Base-by-base conservation (phyloP, 2,113 vertebrate genomes). In the Zosterops hypoxanthus region DNA sequence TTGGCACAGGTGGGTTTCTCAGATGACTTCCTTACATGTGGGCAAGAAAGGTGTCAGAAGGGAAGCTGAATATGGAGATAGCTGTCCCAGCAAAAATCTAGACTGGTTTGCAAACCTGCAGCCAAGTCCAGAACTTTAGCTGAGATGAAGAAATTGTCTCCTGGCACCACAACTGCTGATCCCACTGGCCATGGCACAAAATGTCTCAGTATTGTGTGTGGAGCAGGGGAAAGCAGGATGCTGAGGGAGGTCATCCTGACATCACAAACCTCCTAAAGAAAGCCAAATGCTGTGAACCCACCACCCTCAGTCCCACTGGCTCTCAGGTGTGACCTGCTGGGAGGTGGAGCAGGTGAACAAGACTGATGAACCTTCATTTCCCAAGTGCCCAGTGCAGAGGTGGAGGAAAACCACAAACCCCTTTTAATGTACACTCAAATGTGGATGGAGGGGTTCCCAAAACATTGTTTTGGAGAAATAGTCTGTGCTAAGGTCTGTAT, bases 311-410 rank as follows among this genome's bases (percentile, higher is more conserved):
- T 50, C 80, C 63, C 0, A 0, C n/a, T 81, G 39, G 42, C 64
- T 44, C 69, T 49, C 65, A 63, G 53, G 11, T 5, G 6, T 25
- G 47, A 42, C 29, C 53, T 42, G 47, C 42, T 57, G 39, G 42
- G n/a, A 59, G 26, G 20, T 13, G 15, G 6, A 72, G 11, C 59
- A 47, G 57, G 23, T 16, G 41, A 57, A 49, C 4, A 33, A 42
- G n/a, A 21, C 20, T 28, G 14, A 20, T 4, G 7, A 52, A 13
- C 14, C 17, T 68, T 53, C 25, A 22, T 63, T 52, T 36, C 76
- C 28, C 65, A n/a, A 56, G 11, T 5, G 4, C 3, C 1, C 26
- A 26, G 17, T 2, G 2, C 31, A 39, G 52, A 6, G 9, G 9
- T 14, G 28, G 34, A 92, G 25, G 8, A 39, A 81, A 76, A 55